Base-by-base conservation (phyloP, 2,797 vertebrate genomes). In the Pangasius macronema region DNA sequence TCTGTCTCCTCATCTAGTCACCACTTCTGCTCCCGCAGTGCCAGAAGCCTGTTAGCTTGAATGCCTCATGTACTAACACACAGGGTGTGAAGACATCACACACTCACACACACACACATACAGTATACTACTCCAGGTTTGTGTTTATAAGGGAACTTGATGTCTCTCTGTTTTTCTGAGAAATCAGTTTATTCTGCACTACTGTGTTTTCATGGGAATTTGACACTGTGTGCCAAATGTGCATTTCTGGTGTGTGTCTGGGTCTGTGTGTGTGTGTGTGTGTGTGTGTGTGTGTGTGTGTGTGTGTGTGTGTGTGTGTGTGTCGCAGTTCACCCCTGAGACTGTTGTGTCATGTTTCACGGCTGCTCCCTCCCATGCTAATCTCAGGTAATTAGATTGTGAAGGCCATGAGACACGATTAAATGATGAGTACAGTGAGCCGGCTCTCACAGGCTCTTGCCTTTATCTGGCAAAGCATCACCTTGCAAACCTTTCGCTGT, bases 381-480 rank as follows among this genome's bases (percentile, higher is more conserved):
- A 77, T 75, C 61, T 76, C 39, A 51, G 57, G 42, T 88, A 76
- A 86, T 90, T 85, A 84, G 85, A 75, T 82, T 82, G 67, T 81
- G 82, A 85, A 82, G 84, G 87, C 85, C 85, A 86, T 22, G 67
- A 83, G 46, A 84, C 73, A 67, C 27, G 14, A 63, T 84, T 67
- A 84, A 84, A 80, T 84, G 39, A 80, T 55, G 61, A 88, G 55
- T 87, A 80, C 55, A 67, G 57, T 81, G 5, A 85, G 9, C 13
- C 46, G 39, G 46, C 8, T 22, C 42, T 59, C 63, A n/a, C 39
- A 22, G 70, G 49, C 46, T 80, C 24, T 70, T 46, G n/a, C 39
- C 55, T 88, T 81, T 79, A 82, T 30, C 72, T 20, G 53, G 51
- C 61, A 83, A 51, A 55, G 30, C 77, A 61, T 65, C 10, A 1